A percentile compares a stretch with the other conserved stretches of the same genome.
phyloP scores from a whole-genome alignment of 2,888 invertebrate species.

The Iselma pallidipennis region DNA sequence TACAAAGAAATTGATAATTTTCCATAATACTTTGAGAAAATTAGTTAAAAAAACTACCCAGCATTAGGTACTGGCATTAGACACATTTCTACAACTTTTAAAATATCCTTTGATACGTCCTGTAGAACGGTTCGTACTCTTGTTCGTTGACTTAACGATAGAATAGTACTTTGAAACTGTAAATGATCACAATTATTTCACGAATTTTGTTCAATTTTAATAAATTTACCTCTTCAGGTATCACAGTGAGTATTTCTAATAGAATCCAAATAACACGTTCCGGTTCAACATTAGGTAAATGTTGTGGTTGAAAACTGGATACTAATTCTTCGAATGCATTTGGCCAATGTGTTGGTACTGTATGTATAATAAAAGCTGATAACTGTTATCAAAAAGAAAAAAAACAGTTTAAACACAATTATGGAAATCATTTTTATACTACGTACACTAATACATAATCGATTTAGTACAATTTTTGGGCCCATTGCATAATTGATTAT shows the following conservation, averaged over 20 bases:
- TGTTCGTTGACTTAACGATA: conserved; percentile 53
- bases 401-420: neutral
- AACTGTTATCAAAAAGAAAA: conserved; percentile 60
- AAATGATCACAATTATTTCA: conserved; percentile 14
- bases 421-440: conserved; percentile 2
- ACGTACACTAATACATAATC: conserved; percentile 86
- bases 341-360: conserved; percentile 61
- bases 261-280: conserved; percentile 69
- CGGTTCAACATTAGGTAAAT: conserved; percentile 63
- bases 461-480: conserved; percentile 83
- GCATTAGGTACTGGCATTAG: conserved; percentile 49
- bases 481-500: conserved; percentile 77
- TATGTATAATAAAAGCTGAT: conserved; percentile 80
- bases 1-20: conserved; percentile 23
- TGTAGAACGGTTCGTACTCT: conserved; percentile 53
- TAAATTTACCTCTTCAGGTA: conserved; percentile 81
- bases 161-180: conserved; percentile 57
- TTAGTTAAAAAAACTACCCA: conserved; percentile 38
- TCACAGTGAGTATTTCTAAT: conserved; percentile 80
- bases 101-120: conserved; percentile 55
- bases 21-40: neutral
- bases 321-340: conserved; percentile 78
- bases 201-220: neutral
- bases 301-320: conserved; percentile 56
- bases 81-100: conserved; percentile 55